Conservation (phyloP, 2,888 invertebrate species). For the Aphrophora alni region DNA sequence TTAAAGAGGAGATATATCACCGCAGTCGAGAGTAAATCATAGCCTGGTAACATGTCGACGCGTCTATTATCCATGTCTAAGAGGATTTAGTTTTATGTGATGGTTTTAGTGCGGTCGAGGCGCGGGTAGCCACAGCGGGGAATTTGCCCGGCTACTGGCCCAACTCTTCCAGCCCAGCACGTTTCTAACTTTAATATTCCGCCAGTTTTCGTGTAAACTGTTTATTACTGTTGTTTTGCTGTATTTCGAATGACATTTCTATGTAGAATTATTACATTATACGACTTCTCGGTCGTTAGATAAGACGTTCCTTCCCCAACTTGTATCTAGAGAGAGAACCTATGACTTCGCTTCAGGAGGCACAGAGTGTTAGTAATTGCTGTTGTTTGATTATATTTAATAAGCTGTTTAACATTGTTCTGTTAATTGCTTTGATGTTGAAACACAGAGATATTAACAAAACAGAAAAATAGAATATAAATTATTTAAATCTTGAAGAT, state of each 20-base stretch:
- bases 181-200: neutral
- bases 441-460: neutral
- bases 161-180: neutral
- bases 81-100: conserved; percentile 3
- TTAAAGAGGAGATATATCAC: conserved; percentile 9
- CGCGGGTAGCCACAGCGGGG: neutral
- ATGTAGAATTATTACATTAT: neutral
- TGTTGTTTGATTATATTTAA: neutral
- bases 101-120: neutral
- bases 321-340: no score
- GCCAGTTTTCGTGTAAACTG: neutral
- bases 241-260: neutral
- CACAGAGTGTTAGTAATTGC: neutral
- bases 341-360: neutral
- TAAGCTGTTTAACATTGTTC: neutral
- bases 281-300: neutral
- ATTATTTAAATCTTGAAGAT: neutral
- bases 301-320: no score
- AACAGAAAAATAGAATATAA: neutral
- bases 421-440: neutral
- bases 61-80: neutral
- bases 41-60: neutral
- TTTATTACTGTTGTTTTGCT: neutral
- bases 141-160: neutral
- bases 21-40: neutral